These are phyloP conservation scores for Mechanitis mazaeus DNA, from an alignment of 2,888 invertebrate species.

Conservation along the genomic window DNA sequence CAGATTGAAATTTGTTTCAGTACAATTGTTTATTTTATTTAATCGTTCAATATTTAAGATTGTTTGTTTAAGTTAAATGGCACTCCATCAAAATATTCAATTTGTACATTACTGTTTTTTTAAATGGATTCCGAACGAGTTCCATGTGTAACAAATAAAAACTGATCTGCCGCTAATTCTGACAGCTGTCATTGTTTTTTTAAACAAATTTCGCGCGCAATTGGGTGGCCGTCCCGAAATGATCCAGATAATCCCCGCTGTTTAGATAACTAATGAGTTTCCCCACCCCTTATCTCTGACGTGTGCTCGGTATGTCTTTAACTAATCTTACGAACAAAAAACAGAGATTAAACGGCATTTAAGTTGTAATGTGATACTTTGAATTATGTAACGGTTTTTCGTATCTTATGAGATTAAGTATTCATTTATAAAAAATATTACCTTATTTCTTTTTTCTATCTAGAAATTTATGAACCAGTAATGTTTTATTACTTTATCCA, in stretches of 20 bases:
- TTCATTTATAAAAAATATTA: too few species aligned
- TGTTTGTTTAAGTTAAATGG: neutral
- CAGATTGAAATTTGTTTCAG: constrained; percentile 62
- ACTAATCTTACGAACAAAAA: constrained; percentile 33
- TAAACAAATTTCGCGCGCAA: constrained; percentile 33
- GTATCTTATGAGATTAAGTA: constrained; percentile 15
- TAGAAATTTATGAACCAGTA: too few species aligned
- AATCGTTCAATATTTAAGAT: constrained; percentile 26
- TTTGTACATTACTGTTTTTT: neutral
- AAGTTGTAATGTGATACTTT: constrained; percentile 35
- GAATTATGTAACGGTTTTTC: constrained; percentile 30
- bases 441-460: neutral
- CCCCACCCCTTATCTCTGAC: constrained; percentile 30
- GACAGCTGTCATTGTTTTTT: constrained; percentile 44
- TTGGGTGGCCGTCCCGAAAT: constrained; percentile 54
- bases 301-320: constrained; percentile 7
- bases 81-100: neutral
- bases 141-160: constrained; percentile 14
- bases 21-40: constrained; percentile 60
- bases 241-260: constrained; percentile 53
- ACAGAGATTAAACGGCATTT: constrained; percentile 33
- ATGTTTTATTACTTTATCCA: too few species aligned
- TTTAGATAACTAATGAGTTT: constrained; percentile 56
- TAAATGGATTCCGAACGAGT: constrained; percentile 6
- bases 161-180: constrained; percentile 31